Evolutionary conservation across 2,113 vertebrate genomes (phyloP), one percentile per base, ranked within the genome.

Genomic region (Ameiurus melas): DNA sequence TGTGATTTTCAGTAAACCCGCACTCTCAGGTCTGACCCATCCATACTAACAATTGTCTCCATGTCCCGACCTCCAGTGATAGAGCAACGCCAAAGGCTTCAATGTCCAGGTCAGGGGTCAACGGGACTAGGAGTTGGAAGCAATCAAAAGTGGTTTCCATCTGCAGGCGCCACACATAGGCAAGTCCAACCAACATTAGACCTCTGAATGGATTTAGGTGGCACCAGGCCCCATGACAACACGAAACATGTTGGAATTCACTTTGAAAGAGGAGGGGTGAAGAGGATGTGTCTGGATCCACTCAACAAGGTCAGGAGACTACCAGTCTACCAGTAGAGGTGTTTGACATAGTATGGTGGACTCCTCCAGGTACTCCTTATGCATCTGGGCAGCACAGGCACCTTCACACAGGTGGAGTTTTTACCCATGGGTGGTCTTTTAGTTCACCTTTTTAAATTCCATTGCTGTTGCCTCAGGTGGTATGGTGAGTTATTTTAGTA

Each of bases 141-240:
- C 93, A 94, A 94, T 96, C 95, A 95, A 95, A 94, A 87, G 91
- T 91, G 86, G 92, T 92, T 94, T 93, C 94, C 93, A 93, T 94
- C 92, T 92, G 93, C 17, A 43, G 47, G n/a, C 91, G 92, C 89
- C 87, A 89, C 16, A 90, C 93, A 91, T 90, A 78, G 88, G 93
- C 94, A 94, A 13, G 92, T 95, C 92, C 92, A 90, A 87, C 91
- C 90, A 91, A 90, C 77, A 87, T 87, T 88, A 71, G 60, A 87
- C 84, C 77, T 84, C 89, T 79, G 86, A 36, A 85, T 62, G 66
- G 55, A 89, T 88, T 87, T 89, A 86, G 83, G 86, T 88, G 88
- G 70, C 80, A 86, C 70, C 62, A 73, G 86, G 89, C 85, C 73
- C 62, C 84, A 87, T 88, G 86, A 89, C 87, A 80, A 30, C 86